phyloP scores from a whole-genome alignment of 1,140 invertebrate species.

The Stenopsyche tienmushanensis region DNA sequence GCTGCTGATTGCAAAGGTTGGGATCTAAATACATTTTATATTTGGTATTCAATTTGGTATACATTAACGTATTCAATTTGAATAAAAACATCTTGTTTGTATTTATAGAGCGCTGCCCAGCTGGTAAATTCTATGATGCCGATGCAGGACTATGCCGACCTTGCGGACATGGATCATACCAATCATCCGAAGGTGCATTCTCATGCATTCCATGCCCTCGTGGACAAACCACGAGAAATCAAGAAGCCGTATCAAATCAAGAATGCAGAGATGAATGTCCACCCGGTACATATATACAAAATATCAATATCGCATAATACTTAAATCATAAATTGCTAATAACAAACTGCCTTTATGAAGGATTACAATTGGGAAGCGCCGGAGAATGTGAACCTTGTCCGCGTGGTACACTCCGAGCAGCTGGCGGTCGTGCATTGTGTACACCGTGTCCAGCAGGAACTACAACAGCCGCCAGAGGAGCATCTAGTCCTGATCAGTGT shows the following conservation, averaged over 20 bases:
- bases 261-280: slow-evolving; percentile 91
- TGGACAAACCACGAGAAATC: slow-evolving; percentile 90
- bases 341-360: slow-evolving; percentile 40
- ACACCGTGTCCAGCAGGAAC: slow-evolving; percentile 83
- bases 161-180: slow-evolving; percentile 94
- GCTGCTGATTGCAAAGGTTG: slow-evolving; percentile 86
- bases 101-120: slow-evolving; percentile 77
- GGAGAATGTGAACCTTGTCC: slow-evolving; percentile 93
- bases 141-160: slow-evolving; percentile 80
- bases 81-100: slow-evolving; percentile 28
- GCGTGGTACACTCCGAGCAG: slow-evolving; percentile 84
- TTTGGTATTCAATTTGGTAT: neutral
- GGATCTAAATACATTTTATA: neutral
- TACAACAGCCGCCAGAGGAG: slow-evolving; percentile 82
- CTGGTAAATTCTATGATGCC: slow-evolving; percentile 90
- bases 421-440: slow-evolving; percentile 86
- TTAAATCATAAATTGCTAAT: neutral
- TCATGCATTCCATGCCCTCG: slow-evolving; percentile 85
- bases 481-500: slow-evolving; percentile 86
- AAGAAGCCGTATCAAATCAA: slow-evolving; percentile 83
- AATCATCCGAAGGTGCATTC: slow-evolving; percentile 89
- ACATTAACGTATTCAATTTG: neutral
- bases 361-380: slow-evolving; percentile 81
- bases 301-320: neutral
- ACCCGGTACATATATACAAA: slow-evolving; percentile 61